Evolutionary conservation across 53 echinoderm and acorn worm genomes (phyloP).

Genomic region (Holothuria leucospilota): DNA sequence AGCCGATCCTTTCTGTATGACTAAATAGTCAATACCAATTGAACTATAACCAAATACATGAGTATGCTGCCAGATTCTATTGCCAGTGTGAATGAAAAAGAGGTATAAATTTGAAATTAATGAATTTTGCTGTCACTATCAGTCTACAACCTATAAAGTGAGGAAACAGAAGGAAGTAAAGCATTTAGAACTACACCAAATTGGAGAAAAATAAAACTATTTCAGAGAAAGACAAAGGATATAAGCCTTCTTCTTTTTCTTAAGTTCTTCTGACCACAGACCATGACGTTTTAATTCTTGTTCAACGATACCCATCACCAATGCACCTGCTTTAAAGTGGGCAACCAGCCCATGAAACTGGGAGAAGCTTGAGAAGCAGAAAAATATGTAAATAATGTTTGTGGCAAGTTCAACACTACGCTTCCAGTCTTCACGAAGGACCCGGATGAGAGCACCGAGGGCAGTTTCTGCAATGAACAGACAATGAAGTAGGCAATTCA

Average conservation of each 20-base stretch:
- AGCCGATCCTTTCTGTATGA: no score
- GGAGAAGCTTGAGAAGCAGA: constrained; percentile 99
- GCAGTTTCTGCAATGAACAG: constrained; percentile 77
- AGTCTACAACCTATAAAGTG: background rate
- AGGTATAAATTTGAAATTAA: no score
- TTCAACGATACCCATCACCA: constrained; percentile 93
- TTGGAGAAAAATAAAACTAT: background rate
- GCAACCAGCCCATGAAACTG: constrained; percentile 96
- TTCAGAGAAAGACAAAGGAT: constrained; percentile 70
- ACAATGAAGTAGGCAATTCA: background rate
- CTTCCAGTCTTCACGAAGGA: constrained; percentile 98
- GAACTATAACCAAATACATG: no score
- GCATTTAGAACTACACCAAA: no score
- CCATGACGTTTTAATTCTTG: constrained; percentile 92
- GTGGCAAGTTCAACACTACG: constrained; percentile 96
- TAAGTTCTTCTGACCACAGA: constrained; percentile 91
- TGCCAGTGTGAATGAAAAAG: no score
- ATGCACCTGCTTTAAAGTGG: constrained; percentile 96
- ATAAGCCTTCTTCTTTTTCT: constrained; percentile 97
- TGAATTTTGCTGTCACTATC: no score
- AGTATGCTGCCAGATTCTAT: no score
- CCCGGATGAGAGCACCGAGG: constrained; percentile 87
- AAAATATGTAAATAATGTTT: constrained; percentile 99
- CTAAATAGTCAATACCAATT: no score
- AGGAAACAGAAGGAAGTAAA: background rate